These are phyloP conservation scores for Sturmia bella DNA, from an alignment of 2,888 invertebrate species.

Conservation along the genomic window DNA sequence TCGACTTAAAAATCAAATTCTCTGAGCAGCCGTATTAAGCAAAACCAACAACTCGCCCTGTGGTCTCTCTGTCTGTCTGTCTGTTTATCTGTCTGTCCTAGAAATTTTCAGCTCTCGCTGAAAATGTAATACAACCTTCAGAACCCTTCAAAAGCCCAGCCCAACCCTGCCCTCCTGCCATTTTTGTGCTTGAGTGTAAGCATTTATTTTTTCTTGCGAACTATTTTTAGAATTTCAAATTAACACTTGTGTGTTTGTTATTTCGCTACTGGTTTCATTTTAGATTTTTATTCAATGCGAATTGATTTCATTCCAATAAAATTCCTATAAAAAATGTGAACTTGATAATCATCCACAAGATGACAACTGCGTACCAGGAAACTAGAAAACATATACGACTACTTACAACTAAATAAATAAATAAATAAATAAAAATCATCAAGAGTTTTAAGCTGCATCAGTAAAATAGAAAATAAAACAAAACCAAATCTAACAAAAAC, in stretches of 20 bases:
- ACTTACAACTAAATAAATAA: constrained; percentile 13
- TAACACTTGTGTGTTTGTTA: constrained; percentile 46
- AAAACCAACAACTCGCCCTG: too few species aligned
- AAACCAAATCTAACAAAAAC: constrained; percentile 38
- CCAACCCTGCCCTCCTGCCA: too few species aligned
- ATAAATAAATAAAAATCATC: constrained; percentile 32
- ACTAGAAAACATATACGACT: constrained; percentile 32
- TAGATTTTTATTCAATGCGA: constrained; percentile 36
- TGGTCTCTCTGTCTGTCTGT: too few species aligned
- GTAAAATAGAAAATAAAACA: constrained; percentile 9
- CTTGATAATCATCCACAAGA: constrained; percentile 70
- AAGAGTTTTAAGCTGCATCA: constrained; percentile 53
- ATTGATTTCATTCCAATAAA: constrained; percentile 62
- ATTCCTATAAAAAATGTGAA: constrained; percentile 58
- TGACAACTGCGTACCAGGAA: constrained; percentile 70
- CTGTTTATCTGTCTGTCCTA: too few species aligned
- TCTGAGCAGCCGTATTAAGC: too few species aligned
- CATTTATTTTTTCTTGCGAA: not conserved
- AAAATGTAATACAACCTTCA: too few species aligned
- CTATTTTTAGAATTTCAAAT: constrained; percentile 60
- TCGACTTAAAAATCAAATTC: too few species aligned
- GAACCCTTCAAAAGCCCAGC: too few species aligned
- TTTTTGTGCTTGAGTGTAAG: too few species aligned
- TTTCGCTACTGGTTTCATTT: constrained; percentile 28
- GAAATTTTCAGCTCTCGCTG: too few species aligned